These are phyloP conservation scores for Cottoperca gobio DNA, from an alignment of 2,797 vertebrate species.

Conservation along the genomic window DNA sequence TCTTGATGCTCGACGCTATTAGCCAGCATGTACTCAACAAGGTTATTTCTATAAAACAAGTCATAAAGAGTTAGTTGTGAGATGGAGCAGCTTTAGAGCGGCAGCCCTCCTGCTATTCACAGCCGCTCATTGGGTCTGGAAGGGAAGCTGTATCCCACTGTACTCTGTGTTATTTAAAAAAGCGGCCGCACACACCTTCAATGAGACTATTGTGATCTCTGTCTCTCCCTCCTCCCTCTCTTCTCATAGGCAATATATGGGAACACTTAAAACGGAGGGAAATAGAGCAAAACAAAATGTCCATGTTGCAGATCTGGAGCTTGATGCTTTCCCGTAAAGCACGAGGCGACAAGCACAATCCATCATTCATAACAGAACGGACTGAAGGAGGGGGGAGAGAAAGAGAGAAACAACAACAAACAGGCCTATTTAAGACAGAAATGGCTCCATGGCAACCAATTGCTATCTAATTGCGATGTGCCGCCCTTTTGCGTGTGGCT, in stretches of 20 bases:
- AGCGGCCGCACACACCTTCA: constrained; percentile 73
- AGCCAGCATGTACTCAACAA: constrained; percentile 78
- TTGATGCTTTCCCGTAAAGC: constrained; percentile 77
- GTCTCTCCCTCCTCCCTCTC: constrained; percentile 67
- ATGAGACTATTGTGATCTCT: constrained; percentile 78
- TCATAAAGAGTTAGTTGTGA: constrained; percentile 75
- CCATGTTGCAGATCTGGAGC: constrained; percentile 65
- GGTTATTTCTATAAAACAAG: constrained; percentile 82
- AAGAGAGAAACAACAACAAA: constrained; percentile 82
- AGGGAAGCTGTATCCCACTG: constrained; percentile 59
- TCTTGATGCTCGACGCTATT: constrained; percentile 66
- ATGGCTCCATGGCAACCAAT: constrained; percentile 86
- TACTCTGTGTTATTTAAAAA: constrained; percentile 69
- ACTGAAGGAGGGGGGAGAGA: constrained; percentile 46
- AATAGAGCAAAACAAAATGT: constrained; percentile 58
- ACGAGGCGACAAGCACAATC: constrained; percentile 72
- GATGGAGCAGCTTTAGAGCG: constrained; percentile 51
- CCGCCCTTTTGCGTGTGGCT: constrained; percentile 76
- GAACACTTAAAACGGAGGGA: constrained; percentile 65
- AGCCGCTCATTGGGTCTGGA: constrained; percentile 65
- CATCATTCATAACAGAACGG: constrained; percentile 75
- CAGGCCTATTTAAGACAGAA: constrained; percentile 82
- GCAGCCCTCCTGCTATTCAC: constrained; percentile 63
- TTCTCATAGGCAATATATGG: constrained; percentile 64
- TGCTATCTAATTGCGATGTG: constrained; percentile 86